Evolutionary conservation across 1,140 invertebrate genomes (phyloP).

Genomic region (Zaprionus africanus): DNA sequence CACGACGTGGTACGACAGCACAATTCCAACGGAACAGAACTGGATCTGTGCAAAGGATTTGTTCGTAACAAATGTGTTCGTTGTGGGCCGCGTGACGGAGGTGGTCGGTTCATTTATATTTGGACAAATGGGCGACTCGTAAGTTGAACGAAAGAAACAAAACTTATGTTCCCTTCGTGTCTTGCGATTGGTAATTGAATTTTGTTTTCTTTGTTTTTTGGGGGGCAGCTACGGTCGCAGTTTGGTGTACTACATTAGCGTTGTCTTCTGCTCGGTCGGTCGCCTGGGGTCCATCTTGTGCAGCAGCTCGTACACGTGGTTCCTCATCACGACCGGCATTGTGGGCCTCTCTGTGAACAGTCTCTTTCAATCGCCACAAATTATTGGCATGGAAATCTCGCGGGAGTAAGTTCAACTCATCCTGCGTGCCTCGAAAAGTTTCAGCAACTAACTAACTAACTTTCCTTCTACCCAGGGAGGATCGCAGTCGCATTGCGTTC

Average conservation of each 20-base stretch:
- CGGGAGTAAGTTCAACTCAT: constrained; percentile 77
- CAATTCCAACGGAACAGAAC: constrained; percentile 85
- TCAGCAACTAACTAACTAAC: constrained; percentile 56
- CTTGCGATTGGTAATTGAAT: constrained; percentile 67
- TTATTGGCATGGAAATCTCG: constrained; percentile 85
- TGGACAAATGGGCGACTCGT: constrained; percentile 86
- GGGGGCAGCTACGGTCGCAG: constrained; percentile 85
- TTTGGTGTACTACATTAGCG: constrained; percentile 84
- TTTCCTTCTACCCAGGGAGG: constrained; percentile 65
- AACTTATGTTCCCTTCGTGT: constrained; percentile 62
- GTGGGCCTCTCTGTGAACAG: constrained; percentile 84
- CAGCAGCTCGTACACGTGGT: constrained; percentile 84
- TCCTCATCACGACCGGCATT: constrained; percentile 84
- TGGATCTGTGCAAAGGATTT: constrained; percentile 86
- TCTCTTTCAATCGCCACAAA: constrained; percentile 85
- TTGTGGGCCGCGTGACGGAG: constrained; percentile 85
- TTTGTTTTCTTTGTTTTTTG: constrained; percentile 21
- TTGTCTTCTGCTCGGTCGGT: constrained; percentile 83
- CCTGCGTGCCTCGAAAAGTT: constrained; percentile 19
- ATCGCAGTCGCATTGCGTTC: constrained; percentile 84
- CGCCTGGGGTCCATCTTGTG: constrained; percentile 84
- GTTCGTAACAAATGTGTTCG: constrained; percentile 85
- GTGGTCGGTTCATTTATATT: constrained; percentile 85
- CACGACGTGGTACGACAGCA: constrained; percentile 85
- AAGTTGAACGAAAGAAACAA: constrained; percentile 65